phyloP scores from a whole-genome alignment of 1,140 invertebrate species.

The Saccostrea echinata region DNA sequence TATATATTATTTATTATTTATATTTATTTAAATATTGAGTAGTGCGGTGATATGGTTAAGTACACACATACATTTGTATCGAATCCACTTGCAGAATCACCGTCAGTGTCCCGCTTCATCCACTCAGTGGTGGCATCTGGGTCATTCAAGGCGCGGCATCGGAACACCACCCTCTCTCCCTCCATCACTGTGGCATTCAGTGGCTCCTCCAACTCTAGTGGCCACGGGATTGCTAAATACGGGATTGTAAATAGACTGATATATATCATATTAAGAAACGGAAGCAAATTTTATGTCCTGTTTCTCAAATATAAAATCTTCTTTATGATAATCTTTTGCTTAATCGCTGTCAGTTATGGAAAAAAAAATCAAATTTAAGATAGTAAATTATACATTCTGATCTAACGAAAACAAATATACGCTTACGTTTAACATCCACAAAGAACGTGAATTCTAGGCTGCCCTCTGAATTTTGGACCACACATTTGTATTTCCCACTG shows the following conservation, averaged over 20 bases:
- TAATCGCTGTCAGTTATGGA: too few species aligned
- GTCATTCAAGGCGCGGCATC: slow-evolving; percentile 55
- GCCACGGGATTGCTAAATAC: slow-evolving; percentile 47
- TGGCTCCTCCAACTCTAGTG: slow-evolving; percentile 54
- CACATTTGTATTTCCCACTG: slow-evolving; percentile 54
- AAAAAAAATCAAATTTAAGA: too few species aligned
- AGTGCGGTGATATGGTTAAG: too few species aligned
- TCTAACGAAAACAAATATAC: too few species aligned
- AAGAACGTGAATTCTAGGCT: slow-evolving; percentile 49
- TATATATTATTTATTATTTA: too few species aligned
- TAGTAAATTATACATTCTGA: too few species aligned
- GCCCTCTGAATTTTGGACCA: slow-evolving; percentile 46
- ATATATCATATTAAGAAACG: too few species aligned
- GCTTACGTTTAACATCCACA: slow-evolving; percentile 56
- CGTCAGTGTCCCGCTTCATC: slow-evolving; percentile 41
- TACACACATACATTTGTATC: not conserved
- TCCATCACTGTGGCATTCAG: slow-evolving; percentile 54
- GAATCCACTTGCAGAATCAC: not conserved
- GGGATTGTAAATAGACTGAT: too few species aligned
- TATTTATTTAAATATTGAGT: too few species aligned
- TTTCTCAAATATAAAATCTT: too few species aligned
- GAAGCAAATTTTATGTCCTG: too few species aligned
- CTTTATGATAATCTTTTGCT: too few species aligned
- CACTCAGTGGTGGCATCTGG: slow-evolving; percentile 54
- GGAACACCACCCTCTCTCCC: slow-evolving; percentile 52